Evolutionary conservation across 2,888 invertebrate species (phyloP), one percentile per base, ranked within the genome.

Genomic region (Barypeithes pellucidus): DNA sequence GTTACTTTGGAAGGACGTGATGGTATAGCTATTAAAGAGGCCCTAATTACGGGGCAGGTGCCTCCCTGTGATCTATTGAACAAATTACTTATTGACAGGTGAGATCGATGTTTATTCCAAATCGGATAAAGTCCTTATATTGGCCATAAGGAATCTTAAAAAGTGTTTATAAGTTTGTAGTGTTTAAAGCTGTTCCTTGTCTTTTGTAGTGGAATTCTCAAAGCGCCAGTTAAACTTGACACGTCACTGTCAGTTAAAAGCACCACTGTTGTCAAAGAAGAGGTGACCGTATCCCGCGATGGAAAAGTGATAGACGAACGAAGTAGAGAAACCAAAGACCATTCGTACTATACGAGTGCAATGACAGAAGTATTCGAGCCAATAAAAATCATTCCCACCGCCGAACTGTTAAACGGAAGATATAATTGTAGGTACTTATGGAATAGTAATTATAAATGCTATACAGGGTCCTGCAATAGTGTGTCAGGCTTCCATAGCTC

Each of bases 41-140:
- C 92, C 2, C 86, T 93, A 78, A 87, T 92, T 77, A 90, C 90
- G 60, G 92, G 92, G 12, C 90, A 91, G 81, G 90, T 92, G 80
- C 92, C 92, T 36, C 91, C 92, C 16, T 91, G 91, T 82, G 92
- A 92, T 83, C 87, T 93, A 57, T 87, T 93, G 65, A 92, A 92
- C 84, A 90, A 91, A 81, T 87, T 93, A 71, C 87, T 93, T 66
- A 90, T 90, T 79, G 89, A 90, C 78, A 91, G 91, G 73, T 74
- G 59, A 67, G 52, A 33, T 14, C 33, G 33, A 33, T 60, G 11
- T 36, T 68, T n/a, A n/a, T n/a, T n/a, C n/a, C n/a, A n/a, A n/a
- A n/a, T n/a, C n/a, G n/a, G n/a, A n/a, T n/a, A n/a, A n/a, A n/a
- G n/a, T n/a, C n/a, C n/a, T n/a, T n/a, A n/a, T n/a, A n/a, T n/a